phyloP scores from a whole-genome alignment of 23 tunicate species.

The Trididemnum clinides region DNA sequence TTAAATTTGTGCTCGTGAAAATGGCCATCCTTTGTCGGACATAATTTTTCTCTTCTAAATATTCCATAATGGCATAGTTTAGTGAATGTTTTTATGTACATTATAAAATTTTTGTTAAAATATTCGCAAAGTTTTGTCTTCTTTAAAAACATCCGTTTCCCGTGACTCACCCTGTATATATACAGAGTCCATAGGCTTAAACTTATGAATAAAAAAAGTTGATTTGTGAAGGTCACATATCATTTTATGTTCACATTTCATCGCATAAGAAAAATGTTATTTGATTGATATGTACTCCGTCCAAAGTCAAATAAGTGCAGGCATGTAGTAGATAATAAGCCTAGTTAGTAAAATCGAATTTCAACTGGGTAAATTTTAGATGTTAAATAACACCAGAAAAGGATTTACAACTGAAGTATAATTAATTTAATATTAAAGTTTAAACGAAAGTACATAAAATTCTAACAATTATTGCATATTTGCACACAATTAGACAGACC shows the following conservation, averaged over 20 bases:
- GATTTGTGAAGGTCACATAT: background rate
- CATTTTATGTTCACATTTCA: background rate
- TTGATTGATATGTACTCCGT: background rate
- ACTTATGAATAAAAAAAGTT: background rate
- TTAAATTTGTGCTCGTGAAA: too few species aligned
- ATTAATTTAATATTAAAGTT: background rate
- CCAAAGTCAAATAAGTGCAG: background rate
- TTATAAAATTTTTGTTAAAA: too few species aligned
- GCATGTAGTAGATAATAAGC: background rate
- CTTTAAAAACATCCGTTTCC: too few species aligned
- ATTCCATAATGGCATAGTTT: too few species aligned
- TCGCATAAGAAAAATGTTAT: too few species aligned
- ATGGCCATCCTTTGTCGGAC: too few species aligned
- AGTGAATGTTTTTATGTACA: too few species aligned
- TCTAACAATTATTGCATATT: background rate
- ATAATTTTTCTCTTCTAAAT: too few species aligned
- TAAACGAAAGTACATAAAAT: background rate
- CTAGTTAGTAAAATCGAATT: too few species aligned
- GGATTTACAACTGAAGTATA: background rate
- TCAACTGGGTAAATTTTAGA: background rate
- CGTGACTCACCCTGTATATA: too few species aligned
- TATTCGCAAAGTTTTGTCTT: too few species aligned
- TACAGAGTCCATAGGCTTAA: background rate
- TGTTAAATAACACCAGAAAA: background rate
- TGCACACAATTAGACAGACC: background rate